Evolutionary conservation across 2,888 invertebrate species (phyloP).

Genomic region (Sericinus montela): DNA sequence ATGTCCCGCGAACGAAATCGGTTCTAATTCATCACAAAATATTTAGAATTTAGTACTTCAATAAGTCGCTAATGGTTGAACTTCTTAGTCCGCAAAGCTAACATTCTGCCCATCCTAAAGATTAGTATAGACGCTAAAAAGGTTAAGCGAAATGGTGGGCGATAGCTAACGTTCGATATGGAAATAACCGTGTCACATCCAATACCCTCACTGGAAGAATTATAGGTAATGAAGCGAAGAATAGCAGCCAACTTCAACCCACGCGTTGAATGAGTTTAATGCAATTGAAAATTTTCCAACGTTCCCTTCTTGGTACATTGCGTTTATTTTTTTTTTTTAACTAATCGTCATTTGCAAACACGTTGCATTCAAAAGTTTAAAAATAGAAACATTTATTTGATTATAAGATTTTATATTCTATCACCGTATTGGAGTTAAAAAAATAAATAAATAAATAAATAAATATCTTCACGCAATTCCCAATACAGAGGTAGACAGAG

Average conservation of each 20-base stretch:
- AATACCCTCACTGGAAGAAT: background rate
- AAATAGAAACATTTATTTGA: too few species aligned
- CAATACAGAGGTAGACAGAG: too few species aligned
- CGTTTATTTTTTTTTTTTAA: background rate
- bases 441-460: too few species aligned
- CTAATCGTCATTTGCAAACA: background rate
- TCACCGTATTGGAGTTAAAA: too few species aligned
- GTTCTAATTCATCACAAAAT: too few species aligned
- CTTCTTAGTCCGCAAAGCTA: too few species aligned
- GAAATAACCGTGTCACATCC: background rate
- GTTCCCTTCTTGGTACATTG: background rate
- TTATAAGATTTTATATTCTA: too few species aligned
- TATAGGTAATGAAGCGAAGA: background rate
- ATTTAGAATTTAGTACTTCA: too few species aligned
- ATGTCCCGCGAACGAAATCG: too few species aligned
- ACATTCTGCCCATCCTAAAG: background rate
- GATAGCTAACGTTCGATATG: background rate
- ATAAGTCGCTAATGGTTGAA: too few species aligned
- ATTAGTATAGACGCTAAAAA: constrained; percentile 23
- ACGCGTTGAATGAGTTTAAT: background rate
- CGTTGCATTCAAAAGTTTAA: background rate
- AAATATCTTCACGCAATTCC: too few species aligned
- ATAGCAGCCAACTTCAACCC: background rate
- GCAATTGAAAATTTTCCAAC: background rate
- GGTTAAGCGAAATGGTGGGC: background rate